These are phyloP conservation scores for Premnoplex brunnescens DNA, from an alignment of 2,797 vertebrate genomes.

Conservation along the genomic window DNA sequence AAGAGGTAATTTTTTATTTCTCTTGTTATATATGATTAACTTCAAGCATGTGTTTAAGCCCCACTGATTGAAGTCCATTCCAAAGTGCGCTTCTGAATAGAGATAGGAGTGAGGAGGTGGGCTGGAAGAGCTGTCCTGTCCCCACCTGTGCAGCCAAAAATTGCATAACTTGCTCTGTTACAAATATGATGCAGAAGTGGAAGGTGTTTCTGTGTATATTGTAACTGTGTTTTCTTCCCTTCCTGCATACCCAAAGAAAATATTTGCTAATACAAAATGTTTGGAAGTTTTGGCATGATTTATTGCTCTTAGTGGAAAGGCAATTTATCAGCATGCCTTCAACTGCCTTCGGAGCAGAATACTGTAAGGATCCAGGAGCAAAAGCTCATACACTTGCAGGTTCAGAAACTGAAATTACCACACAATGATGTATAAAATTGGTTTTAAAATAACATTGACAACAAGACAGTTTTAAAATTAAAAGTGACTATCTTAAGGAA, in stretches of 20 bases:
- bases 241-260: background rate
- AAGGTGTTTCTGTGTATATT: background rate
- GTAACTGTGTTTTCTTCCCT: background rate
- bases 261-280: background rate
- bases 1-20: background rate
- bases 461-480: background rate
- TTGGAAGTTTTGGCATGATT: background rate
- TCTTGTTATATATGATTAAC: background rate
- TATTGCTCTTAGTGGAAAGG: background rate
- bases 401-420: background rate
- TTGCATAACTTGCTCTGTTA: background rate
- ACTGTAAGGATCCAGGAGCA: background rate
- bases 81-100: background rate
- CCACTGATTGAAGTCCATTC: background rate
- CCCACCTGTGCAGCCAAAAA: background rate
- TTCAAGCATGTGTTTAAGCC: background rate
- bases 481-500: background rate
- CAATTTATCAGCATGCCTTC: background rate
- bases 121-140: background rate
- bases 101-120: rapidly evolving
- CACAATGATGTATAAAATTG: background rate
- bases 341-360: background rate
- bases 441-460: background rate
- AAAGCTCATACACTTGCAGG: background rate
- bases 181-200: background rate